phyloP scores from a whole-genome alignment of 2,888 invertebrate genomes.

The Aquatica leii region DNA sequence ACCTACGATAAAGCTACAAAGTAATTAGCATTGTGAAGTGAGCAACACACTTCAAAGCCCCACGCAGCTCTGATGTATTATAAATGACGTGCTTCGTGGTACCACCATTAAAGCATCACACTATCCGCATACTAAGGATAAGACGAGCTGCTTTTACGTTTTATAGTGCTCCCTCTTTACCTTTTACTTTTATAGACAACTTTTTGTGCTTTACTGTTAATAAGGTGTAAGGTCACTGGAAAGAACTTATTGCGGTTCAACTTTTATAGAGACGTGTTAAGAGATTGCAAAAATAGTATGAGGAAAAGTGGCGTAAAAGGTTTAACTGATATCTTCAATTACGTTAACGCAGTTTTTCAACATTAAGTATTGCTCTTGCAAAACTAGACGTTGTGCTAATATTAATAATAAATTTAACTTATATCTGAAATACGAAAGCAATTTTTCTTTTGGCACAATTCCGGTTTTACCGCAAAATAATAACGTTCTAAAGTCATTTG shows the following conservation, averaged over 20 bases:
- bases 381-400: constrained; percentile 1
- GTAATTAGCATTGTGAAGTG: constrained; percentile 51
- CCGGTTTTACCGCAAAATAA: constrained; percentile 11
- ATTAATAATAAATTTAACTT: constrained; percentile 8
- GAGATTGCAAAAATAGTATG: background rate
- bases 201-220: constrained; percentile 13
- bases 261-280: background rate
- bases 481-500: constrained; percentile 7
- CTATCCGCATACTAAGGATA: constrained; percentile 49
- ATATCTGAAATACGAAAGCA: background rate
- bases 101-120: constrained; percentile 52
- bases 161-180: constrained; percentile 22
- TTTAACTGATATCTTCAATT: too few relatives aligned
- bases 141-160: constrained; percentile 43
- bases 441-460: constrained; percentile 12
- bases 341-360: too few relatives aligned
- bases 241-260: background rate
- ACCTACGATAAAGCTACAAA: constrained; percentile 37
- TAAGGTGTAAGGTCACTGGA: constrained; percentile 12
- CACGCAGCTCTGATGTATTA: constrained; percentile 51
- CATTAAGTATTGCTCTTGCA: background rate
- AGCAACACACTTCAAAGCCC: constrained; percentile 49
- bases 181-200: constrained; percentile 19
- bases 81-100: constrained; percentile 54
- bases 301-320: too few relatives aligned